A percentile compares a stretch with the other conserved stretches of the same genome.
Evolutionary conservation across 2,888 invertebrate species (phyloP).

Genomic region (Oligia latruncula): DNA sequence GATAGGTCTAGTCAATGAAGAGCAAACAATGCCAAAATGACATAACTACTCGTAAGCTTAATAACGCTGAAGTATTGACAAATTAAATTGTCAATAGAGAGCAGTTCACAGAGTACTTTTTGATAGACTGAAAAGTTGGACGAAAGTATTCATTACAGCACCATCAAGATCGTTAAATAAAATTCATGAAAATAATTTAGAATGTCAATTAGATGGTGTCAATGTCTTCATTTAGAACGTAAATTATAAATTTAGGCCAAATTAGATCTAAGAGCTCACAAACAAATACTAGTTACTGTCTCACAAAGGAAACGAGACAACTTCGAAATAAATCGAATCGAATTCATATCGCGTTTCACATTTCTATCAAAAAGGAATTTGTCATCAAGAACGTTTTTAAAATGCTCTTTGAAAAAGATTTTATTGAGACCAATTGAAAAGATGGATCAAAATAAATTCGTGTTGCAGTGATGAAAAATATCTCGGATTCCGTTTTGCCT

Average conservation of each 20-base stretch:
- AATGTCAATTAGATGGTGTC: no score
- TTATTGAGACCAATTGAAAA: slow-evolving; percentile 32
- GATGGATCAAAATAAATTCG: slow-evolving; percentile 28
- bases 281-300: slow-evolving; percentile 47
- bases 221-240: neutral
- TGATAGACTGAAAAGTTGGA: no score
- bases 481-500: slow-evolving; percentile 38
- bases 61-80: neutral
- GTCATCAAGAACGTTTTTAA: slow-evolving; percentile 52
- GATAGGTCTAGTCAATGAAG: neutral
- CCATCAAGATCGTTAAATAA: neutral
- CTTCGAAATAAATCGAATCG: slow-evolving; percentile 56
- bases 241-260: neutral
- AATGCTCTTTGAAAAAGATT: slow-evolving; percentile 49
- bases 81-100: neutral
- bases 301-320: slow-evolving; percentile 39
- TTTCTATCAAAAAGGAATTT: slow-evolving; percentile 61
- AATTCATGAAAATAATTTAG: neutral
- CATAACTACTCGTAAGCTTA: neutral
- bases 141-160: neutral
- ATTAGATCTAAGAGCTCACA: slow-evolving; percentile 31
- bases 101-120: no score
- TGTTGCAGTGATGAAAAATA: slow-evolving; percentile 43
- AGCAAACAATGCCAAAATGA: neutral
- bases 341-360: slow-evolving; percentile 56